phyloP scores from a whole-genome alignment of 2,888 invertebrate species.

The Adela reaumurella region DNA sequence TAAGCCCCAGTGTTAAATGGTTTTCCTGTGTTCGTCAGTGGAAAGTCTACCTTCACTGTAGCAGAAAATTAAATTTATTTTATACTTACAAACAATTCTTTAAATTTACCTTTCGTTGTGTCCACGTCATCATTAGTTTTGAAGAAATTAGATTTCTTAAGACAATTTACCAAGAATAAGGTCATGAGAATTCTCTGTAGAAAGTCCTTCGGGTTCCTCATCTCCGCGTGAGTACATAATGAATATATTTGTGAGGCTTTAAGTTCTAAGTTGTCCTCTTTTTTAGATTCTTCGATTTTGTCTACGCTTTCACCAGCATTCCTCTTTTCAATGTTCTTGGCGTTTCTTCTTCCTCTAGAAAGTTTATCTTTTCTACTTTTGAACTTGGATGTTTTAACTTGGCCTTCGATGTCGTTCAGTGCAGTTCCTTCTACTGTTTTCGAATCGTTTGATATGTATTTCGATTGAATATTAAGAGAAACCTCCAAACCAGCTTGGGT shows the following conservation, averaged over 20 bases:
- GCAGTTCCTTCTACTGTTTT: conserved; percentile 29
- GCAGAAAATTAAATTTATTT: too few species aligned
- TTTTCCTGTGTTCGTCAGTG: too few species aligned
- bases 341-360: conserved; percentile 31
- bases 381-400: conserved; percentile 35
- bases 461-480: conserved; percentile 42
- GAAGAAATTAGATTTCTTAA: conserved; percentile 68
- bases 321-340: conserved; percentile 20
- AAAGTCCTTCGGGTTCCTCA: conserved; percentile 64
- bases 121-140: conserved; percentile 26
- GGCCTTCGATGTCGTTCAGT: conserved; percentile 37
- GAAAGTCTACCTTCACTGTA: too few species aligned
- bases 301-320: conserved; percentile 21
- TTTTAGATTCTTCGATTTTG: conserved; percentile 17
- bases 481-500: conserved; percentile 61
- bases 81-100: too few species aligned
- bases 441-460: conserved; percentile 27
- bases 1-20: too few species aligned
- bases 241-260: conserved; percentile 53
- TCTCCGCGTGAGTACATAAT: conserved; percentile 63
- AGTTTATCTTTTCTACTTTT: conserved; percentile 41
- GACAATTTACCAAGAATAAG: conserved; percentile 66
- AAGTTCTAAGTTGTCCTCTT: conserved; percentile 32
- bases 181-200: conserved; percentile 75
- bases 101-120: conserved; percentile 20